Conservation (phyloP, 2,888 invertebrate species). For the Neria commutata region DNA sequence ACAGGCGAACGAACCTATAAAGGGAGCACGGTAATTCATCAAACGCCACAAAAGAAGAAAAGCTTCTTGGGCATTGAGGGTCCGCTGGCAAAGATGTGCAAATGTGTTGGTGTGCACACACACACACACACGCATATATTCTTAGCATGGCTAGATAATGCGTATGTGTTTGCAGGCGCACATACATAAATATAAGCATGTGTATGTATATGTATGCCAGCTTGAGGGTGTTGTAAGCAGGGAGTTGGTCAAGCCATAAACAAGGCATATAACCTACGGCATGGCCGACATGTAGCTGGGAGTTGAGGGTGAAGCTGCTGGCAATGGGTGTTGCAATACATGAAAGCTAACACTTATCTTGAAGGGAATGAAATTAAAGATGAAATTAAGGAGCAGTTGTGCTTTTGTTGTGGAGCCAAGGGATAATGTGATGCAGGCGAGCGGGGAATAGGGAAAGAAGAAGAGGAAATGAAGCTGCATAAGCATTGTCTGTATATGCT, state of each 20-base stretch:
- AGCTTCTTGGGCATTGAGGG: constrained; percentile 42
- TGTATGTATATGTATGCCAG: background rate
- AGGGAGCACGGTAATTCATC: constrained; percentile 52
- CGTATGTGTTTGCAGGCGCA: too few relatives aligned
- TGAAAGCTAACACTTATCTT: background rate
- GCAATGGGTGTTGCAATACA: background rate
- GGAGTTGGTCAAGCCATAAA: constrained; percentile 9
- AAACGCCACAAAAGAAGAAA: constrained; percentile 53
- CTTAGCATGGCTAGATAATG: background rate
- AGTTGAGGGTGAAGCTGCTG: background rate
- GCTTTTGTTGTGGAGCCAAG: too few relatives aligned
- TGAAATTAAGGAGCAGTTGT: constrained; percentile 3
- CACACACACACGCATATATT: background rate
- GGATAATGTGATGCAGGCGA: too few relatives aligned
- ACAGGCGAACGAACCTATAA: constrained; percentile 14
- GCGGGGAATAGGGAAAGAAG: too few relatives aligned
- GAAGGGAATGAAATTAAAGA: constrained; percentile 4
- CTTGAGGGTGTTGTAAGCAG: background rate
- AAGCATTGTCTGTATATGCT: too few relatives aligned
- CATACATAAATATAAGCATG: too few relatives aligned
- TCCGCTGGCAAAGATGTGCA: background rate
- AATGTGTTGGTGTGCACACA: background rate
- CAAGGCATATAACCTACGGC: background rate
- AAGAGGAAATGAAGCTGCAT: too few relatives aligned
- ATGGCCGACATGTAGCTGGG: background rate